Base-by-base conservation (phyloP, 2,797 vertebrate species). In the Decapterus maruadsi region DNA sequence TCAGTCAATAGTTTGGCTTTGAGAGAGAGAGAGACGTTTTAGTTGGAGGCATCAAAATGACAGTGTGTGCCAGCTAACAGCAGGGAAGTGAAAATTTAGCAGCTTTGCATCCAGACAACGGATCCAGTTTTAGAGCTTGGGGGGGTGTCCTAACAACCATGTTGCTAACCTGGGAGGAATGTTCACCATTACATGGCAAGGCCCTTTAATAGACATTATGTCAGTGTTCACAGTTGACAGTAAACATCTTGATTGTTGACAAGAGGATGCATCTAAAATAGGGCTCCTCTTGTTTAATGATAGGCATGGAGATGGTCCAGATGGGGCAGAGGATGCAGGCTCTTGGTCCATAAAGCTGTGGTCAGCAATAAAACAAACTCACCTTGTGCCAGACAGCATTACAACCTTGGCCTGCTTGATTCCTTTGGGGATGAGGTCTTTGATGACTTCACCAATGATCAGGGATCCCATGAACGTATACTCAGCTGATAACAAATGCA, bases 401-500 rank as follows among this genome's bases (percentile, higher is more conserved):
- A 97, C 91, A 76, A 95, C 93, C 86, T 95, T 96, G 68, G 96
- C 96, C 82, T 91, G 94, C 83, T 96, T 96, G 78, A 97, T 93
- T 85, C 96, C 95, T 90, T 94, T 96, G 48, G 93, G 91, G 65
- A 94, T 84, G 62, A 97, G 94, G 75, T 96, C 96, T 92, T 95
- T 96, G 88, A 97, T 93, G 84, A 96, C 95, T 83, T 97, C 96
- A 7, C 94, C 93, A 79, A 97, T 95, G 77, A 97, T 96, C 66
- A 95, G 87, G 43, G 96, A 95, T 67, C 96, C 96, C 96, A 96
- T 95, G 83, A 96, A 97, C 36, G 92, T 89, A 72, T 94, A 96
- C 42, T 95, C 95, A 68, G 88, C 89, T 93, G 72, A 66, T 40
- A 62, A 70, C 8, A 81, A 75, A 74, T 17, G 64, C 29, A 87